Base-by-base conservation (phyloP, 2,797 vertebrate genomes). In the Neoniphon sammara region DNA sequence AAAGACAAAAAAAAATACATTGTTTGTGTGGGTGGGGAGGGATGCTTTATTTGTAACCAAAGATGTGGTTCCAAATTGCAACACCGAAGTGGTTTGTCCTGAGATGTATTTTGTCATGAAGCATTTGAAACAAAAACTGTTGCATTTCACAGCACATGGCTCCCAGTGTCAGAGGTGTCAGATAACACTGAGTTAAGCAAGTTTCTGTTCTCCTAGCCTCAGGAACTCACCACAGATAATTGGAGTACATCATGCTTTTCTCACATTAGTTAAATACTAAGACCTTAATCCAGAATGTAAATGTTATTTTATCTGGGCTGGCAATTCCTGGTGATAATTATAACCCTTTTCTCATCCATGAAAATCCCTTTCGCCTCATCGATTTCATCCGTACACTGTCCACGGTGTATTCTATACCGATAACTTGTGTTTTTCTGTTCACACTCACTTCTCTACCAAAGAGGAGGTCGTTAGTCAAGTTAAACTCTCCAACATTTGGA, bases 401-500 rank as follows among this genome's bases (percentile, higher is more conserved):
- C 44, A 49, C 30, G 52, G 62, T 58, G 17, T 64, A 62, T 57
- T 66, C 31, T 66, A 7, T 66, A 23, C 50, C 73, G 31, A 70
- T 31, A 42, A 27, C 9, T 17, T 67, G 42, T 31, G 15, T n/a
- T 56, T 66, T 50, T 57, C 63, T 70, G 57, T 54, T 59, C 76
- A 59, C 61, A 63, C 39, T 58, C 27, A 36, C 78, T 85, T 92
- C 88, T 95, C 95, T 96, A 93, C 92, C 93, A 83, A 87, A 91
- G 90, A 92, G 94, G 94, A 95, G 95, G 94, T 95, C 94, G 89
- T 93, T 94, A 91, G 62, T 80, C 69, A 81, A 93, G 91, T 94
- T 82, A 87, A 93, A 90, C 90, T 95, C 94, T 96, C 96, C 96
- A 96, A 96, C 95, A 96, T 97, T 96, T 97, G 96, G 96, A 95